A percentile compares a stretch with the other conserved stretches of the same genome.
These are phyloP conservation scores for Notiomystis cincta DNA, from an alignment of 2,113 vertebrate genomes.

Conservation along the genomic window DNA sequence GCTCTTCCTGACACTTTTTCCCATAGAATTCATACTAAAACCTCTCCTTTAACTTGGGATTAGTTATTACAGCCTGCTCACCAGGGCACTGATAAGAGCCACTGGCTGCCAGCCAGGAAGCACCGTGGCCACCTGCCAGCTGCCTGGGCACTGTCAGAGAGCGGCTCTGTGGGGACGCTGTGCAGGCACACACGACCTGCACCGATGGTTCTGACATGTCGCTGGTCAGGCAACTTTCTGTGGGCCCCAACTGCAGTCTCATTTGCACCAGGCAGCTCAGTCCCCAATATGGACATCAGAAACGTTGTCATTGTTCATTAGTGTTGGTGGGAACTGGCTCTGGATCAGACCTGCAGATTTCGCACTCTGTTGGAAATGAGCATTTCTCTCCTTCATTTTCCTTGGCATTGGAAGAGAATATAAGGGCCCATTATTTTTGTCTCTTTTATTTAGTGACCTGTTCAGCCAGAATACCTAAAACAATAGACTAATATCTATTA, in stretches of 20 bases:
- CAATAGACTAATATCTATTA: neutral
- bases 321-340: neutral
- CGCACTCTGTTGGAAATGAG: neutral
- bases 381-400: neutral
- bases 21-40: neutral
- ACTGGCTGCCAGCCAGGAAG: neutral
- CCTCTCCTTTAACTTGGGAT: neutral
- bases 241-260: neutral
- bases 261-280: neutral
- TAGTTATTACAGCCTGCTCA: neutral
- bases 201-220: neutral
- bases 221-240: neutral
- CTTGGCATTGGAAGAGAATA: neutral
- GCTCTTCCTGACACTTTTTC: neutral
- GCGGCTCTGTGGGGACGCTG: fast-evolving
- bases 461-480: neutral
- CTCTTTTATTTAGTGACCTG: neutral
- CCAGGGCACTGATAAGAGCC: neutral
- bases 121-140: neutral
- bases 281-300: neutral
- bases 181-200: neutral
- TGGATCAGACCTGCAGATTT: neutral
- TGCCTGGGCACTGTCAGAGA: neutral
- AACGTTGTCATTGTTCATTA: neutral
- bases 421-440: neutral